Conservation (phyloP, 1,140 invertebrate species). For the Drosophila persimilis region DNA sequence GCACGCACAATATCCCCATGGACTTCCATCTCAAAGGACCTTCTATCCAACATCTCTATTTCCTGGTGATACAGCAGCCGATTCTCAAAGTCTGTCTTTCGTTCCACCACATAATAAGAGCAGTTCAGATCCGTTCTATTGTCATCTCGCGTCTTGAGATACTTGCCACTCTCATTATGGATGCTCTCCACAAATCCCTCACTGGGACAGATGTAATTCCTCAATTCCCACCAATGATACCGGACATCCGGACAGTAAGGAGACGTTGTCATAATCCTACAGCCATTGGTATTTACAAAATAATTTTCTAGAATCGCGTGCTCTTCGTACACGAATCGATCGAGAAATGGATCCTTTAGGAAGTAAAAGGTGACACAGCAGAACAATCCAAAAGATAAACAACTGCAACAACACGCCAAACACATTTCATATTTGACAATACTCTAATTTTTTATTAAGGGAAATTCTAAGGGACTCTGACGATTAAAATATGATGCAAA, state of each 20-base stretch:
- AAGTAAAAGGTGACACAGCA: conserved; percentile 8
- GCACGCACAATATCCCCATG: conserved; percentile 20
- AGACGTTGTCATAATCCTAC: conserved; percentile 22
- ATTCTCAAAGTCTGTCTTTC: conserved; percentile 21
- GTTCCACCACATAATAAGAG: conserved; percentile 20
- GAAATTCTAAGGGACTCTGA: too few species aligned
- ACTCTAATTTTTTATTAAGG: too few species aligned
- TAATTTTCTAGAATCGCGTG: not conserved
- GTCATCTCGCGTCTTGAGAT: conserved; percentile 1
- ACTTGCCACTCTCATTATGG: conserved; percentile 10
- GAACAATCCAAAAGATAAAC: not conserved
- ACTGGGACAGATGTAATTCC: not conserved
- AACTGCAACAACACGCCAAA: too few species aligned
- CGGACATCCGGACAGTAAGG: not conserved
- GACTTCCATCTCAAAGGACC: conserved; percentile 11
- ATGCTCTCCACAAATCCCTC: not conserved
- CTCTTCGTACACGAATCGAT: conserved; percentile 8
- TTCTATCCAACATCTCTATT: not conserved
- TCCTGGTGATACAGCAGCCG: conserved; percentile 5
- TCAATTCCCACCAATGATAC: not conserved
- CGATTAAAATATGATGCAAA: too few species aligned
- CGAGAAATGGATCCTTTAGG: conserved; percentile 11
- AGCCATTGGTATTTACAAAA: conserved; percentile 18
- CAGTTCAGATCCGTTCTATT: conserved; percentile 2
- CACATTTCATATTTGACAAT: too few species aligned